phyloP scores from a whole-genome alignment of 2,888 invertebrate genomes.

The Eupithecia subumbrata region DNA sequence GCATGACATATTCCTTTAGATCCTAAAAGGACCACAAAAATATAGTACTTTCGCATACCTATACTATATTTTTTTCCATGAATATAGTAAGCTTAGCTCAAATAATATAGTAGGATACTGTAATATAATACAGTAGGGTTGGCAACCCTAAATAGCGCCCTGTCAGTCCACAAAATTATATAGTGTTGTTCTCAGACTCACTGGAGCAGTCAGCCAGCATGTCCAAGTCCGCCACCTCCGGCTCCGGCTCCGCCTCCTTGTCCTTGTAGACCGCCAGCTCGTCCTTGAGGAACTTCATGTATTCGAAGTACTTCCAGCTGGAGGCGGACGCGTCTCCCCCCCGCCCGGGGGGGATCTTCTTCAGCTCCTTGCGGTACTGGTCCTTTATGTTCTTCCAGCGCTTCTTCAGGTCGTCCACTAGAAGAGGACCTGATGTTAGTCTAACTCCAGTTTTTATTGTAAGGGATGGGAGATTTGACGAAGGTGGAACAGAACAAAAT shows the following conservation, averaged over 20 bases:
- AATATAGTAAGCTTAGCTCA: no score
- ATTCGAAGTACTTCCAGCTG: conserved; percentile 18
- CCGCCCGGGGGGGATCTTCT: conserved; percentile 42
- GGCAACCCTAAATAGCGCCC: no score
- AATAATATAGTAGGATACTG: no score
- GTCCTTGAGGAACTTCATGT: conserved; percentile 42
- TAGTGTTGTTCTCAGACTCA: neutral
- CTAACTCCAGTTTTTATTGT: neutral
- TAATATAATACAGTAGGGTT: no score
- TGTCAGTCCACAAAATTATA: no score
- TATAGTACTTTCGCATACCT: no score
- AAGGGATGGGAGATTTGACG: neutral
- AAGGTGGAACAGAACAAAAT: neutral
- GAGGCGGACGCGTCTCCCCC: conserved; percentile 3
- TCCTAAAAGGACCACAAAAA: no score
- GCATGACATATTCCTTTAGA: no score
- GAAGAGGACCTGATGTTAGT: conserved; percentile 12
- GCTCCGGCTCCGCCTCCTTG: conserved; percentile 3
- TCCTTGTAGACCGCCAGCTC: conserved; percentile 32
- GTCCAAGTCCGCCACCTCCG: conserved; percentile 1
- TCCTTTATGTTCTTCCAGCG: conserved; percentile 50
- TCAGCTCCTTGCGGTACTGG: conserved; percentile 47
- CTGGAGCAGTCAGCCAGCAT: conserved; percentile 9
- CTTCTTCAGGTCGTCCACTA: conserved; percentile 46
- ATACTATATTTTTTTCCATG: no score